Evolutionary conservation across 2,797 vertebrate genomes (phyloP).

Genomic region (Buphagus erythrorhynchus): DNA sequence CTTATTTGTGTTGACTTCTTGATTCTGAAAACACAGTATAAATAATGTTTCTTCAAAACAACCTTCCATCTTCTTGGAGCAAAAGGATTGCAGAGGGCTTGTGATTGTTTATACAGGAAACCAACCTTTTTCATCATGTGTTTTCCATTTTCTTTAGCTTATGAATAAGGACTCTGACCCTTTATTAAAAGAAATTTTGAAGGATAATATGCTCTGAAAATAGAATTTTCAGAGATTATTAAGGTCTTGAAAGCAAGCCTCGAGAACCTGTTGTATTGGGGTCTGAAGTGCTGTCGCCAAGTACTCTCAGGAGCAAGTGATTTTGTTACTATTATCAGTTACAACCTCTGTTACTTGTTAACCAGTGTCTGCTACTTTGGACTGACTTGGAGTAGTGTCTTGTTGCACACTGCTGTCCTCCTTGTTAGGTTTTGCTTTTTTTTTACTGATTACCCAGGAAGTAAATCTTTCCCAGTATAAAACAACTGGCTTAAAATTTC

Average conservation of each 20-base stretch:
- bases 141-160: background rate
- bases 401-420: fast-evolving
- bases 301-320: background rate
- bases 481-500: background rate
- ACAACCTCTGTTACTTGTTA: conserved; percentile 23
- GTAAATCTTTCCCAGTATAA: background rate
- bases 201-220: background rate
- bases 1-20: background rate
- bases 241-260: background rate
- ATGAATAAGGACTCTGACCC: background rate
- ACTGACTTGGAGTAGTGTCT: background rate
- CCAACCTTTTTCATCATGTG: background rate
- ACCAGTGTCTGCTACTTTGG: fast-evolving
- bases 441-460: background rate
- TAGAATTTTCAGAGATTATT: background rate
- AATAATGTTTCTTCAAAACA: background rate
- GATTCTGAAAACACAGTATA: background rate
- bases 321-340: conserved; percentile 12
- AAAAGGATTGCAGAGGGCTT: background rate
- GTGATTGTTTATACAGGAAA: background rate
- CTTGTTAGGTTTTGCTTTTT: background rate
- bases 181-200: background rate
- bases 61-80: background rate
- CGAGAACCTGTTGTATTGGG: background rate
- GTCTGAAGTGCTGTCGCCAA: background rate